Conservation (phyloP, 1,140 invertebrate species). For the Micrasema longulum region DNA sequence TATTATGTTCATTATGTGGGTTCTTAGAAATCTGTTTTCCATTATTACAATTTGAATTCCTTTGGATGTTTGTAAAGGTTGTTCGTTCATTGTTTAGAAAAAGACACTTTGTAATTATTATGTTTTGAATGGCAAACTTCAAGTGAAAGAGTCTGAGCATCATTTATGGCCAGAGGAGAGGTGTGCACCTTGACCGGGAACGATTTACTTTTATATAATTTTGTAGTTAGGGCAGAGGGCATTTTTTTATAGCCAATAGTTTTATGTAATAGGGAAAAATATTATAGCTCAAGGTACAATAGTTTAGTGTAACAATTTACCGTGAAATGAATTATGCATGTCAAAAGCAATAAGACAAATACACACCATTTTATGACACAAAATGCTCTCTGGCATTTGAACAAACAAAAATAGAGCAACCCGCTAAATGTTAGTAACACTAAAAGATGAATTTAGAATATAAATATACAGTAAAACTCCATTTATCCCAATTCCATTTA, state of each 20-base stretch:
- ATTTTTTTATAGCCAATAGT: neutral
- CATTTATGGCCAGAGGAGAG: neutral
- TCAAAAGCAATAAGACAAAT: neutral
- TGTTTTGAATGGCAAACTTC: neutral
- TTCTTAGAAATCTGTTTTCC: constrained; percentile 25
- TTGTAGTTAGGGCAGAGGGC: neutral
- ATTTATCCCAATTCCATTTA: too few species aligned
- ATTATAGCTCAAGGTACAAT: constrained; percentile 8
- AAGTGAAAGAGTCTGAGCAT: neutral
- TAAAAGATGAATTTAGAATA: too few species aligned
- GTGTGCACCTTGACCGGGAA: neutral
- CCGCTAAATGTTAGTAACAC: too few species aligned
- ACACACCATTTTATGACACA: constrained; percentile 3
- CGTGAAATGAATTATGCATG: constrained; percentile 9
- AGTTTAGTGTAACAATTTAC: neutral
- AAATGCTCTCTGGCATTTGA: neutral
- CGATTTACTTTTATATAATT: neutral
- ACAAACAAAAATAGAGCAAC: too few species aligned
- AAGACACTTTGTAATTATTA: constrained; percentile 1
- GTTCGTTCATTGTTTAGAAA: constrained; percentile 12
- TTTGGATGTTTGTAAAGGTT: constrained; percentile 29
- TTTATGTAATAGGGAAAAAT: neutral
- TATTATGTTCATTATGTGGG: constrained; percentile 13
- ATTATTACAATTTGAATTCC: constrained; percentile 21
- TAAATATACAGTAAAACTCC: too few species aligned